A percentile compares a stretch with the other conserved stretches of the same genome.
Conservation (phyloP, 2,113 vertebrate species). For the Rhizomys pruinosus region DNA sequence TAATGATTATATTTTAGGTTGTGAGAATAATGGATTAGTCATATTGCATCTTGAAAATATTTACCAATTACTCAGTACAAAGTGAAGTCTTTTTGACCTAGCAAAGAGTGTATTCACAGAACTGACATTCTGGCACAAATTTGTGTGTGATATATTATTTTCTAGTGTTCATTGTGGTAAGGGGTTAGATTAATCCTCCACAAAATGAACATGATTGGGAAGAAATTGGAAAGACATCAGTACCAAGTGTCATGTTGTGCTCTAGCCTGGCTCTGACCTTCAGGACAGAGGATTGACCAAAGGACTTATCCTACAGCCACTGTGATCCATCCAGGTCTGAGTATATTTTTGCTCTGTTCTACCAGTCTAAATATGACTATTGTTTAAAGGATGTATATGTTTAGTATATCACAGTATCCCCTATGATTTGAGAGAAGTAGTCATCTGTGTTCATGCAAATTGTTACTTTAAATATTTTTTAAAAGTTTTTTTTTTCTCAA, state of each 20-base stretch:
- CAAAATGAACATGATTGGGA: constrained; percentile 71
- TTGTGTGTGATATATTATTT: constrained; percentile 76
- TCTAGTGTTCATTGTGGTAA: constrained; percentile 59
- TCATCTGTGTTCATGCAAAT: constrained; percentile 86
- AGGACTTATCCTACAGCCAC: constrained; percentile 81
- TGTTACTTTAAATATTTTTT: constrained; percentile 75
- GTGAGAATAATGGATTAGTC: constrained; percentile 26
- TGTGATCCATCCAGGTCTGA: constrained; percentile 74
- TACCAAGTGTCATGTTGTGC: constrained; percentile 84
- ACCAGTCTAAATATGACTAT: constrained; percentile 85
- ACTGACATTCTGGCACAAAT: constrained; percentile 70
- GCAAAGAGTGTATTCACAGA: constrained; percentile 48
- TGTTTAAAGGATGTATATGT: constrained; percentile 83
- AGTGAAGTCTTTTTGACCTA: constrained; percentile 23
- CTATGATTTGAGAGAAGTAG: constrained; percentile 84
- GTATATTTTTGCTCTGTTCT: constrained; percentile 84
- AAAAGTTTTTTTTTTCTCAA: constrained; percentile 71
- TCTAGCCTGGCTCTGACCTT: constrained; percentile 82
- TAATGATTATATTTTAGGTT: constrained; percentile 59
- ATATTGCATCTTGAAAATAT: constrained; percentile 35
- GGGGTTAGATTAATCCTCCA: constrained; percentile 68
- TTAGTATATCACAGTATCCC: constrained; percentile 84
- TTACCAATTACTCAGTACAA: constrained; percentile 54
- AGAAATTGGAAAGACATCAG: constrained; percentile 79
- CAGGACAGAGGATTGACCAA: constrained; percentile 72